Conservation (phyloP, 1,140 invertebrate species). For the Rhyacophila brunnea region DNA sequence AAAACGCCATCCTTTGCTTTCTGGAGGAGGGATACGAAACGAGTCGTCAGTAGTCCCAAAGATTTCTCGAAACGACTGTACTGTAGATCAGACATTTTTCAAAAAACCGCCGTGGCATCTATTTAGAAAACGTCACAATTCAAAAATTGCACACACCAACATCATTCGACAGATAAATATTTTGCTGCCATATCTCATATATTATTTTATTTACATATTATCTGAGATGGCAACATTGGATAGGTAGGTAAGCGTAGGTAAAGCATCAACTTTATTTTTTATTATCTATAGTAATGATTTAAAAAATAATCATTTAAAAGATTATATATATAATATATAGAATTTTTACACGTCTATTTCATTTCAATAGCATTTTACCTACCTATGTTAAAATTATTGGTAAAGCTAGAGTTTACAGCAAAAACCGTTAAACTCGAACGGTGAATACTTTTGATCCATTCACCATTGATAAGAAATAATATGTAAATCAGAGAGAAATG, state of each 20-base stretch:
- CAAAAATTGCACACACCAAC: constrained; percentile 30
- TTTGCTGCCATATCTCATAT: constrained; percentile 24
- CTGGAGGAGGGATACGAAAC: constrained; percentile 88
- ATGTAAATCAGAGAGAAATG: too few species aligned
- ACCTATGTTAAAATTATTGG: too few species aligned
- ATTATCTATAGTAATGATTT: too few species aligned
- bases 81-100: constrained; percentile 41
- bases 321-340: too few species aligned
- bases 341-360: too few species aligned
- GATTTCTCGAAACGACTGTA: constrained; percentile 65
- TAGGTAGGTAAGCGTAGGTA: not conserved
- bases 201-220: not conserved
- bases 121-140: constrained; percentile 11
- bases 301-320: too few species aligned
- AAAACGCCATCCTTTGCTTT: constrained; percentile 85
- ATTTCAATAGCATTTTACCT: too few species aligned
- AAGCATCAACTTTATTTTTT: too few species aligned
- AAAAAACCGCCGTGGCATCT: constrained; percentile 16
- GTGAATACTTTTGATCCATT: too few species aligned
- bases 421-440: too few species aligned
- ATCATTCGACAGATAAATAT: constrained; percentile 18
- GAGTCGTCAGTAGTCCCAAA: constrained; percentile 87
- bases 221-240: not conserved
- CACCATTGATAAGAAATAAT: too few species aligned
- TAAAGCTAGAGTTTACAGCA: too few species aligned